phyloP scores from a whole-genome alignment of 2,113 vertebrate genomes.

The Sebastes fasciatus region DNA sequence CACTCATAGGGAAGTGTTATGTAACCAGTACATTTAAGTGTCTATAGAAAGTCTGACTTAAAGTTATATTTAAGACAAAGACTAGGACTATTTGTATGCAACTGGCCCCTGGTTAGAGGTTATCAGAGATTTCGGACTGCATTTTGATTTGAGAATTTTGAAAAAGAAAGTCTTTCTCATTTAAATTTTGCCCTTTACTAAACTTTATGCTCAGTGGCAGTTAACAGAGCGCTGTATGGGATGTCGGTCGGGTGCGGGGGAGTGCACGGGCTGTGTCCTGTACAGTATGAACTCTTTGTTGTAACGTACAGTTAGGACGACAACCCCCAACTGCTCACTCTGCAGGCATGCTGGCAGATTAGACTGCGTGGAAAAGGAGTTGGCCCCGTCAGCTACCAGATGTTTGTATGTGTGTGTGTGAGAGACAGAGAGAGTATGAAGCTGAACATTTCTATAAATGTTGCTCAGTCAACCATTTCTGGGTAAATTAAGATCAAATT shows the following conservation, averaged over 20 bases:
- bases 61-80: no score
- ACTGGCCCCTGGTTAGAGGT: background rate
- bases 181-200: no score
- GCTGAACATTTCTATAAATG: background rate
- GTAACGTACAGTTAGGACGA: background rate
- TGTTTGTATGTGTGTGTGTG: background rate
- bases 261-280: constrained; percentile 5
- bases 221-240: background rate
- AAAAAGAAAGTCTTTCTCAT: no score
- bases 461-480: background rate
- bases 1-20: no score
- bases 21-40: no score
- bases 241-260: background rate
- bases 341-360: constrained; percentile 11
- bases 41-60: no score
- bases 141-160: no score
- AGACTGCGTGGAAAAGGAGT: background rate
- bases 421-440: background rate
- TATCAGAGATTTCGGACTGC: background rate
- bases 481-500: background rate
- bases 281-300: constrained; percentile 32
- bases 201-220: background rate
- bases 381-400: constrained; percentile 4
- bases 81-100: no score
- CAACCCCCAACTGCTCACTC: constrained; percentile 14